Percentiles rank a stretch among this genome's conserved stretches.
Conservation (phyloP, 2,113 vertebrate genomes). For the Ardeotis arabs region DNA sequence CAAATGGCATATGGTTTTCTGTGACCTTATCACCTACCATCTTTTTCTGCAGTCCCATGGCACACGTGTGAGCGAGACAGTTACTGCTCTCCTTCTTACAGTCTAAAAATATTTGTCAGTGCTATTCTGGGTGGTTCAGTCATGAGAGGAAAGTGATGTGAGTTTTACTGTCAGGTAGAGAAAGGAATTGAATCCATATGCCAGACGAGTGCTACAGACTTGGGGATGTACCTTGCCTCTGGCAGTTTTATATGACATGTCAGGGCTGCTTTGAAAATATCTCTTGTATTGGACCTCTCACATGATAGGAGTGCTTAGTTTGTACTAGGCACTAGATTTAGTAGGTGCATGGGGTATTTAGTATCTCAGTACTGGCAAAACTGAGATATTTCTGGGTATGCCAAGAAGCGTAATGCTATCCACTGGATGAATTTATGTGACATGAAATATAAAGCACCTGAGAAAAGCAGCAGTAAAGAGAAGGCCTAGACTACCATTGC, state of each 20-base stretch:
- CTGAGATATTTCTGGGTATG: not conserved
- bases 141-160: slow-evolving; percentile 16
- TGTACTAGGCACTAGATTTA: not conserved
- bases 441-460: not conserved
- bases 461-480: not conserved
- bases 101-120: slow-evolving; percentile 42
- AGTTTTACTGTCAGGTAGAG: slow-evolving; percentile 26
- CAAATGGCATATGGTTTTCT: not conserved
- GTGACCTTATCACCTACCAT: not conserved
- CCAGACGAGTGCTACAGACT: not conserved
- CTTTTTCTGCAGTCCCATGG: not conserved
- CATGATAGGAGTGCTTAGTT: not conserved
- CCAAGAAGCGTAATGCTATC: not conserved
- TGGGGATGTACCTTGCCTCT: not conserved
- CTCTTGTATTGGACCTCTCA: not conserved
- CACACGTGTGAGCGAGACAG: not conserved
- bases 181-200: slow-evolving; percentile 6
- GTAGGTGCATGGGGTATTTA: not conserved
- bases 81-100: not conserved
- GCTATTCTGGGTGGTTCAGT: slow-evolving; percentile 20
- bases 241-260: not conserved
- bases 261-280: slow-evolving; percentile 8
- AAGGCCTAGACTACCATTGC: not conserved
- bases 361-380: not conserved
- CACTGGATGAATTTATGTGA: not conserved